These are phyloP conservation scores for Porites divaricata DNA, from an alignment of 92 coral and sea anemone species.

Conservation along the genomic window DNA sequence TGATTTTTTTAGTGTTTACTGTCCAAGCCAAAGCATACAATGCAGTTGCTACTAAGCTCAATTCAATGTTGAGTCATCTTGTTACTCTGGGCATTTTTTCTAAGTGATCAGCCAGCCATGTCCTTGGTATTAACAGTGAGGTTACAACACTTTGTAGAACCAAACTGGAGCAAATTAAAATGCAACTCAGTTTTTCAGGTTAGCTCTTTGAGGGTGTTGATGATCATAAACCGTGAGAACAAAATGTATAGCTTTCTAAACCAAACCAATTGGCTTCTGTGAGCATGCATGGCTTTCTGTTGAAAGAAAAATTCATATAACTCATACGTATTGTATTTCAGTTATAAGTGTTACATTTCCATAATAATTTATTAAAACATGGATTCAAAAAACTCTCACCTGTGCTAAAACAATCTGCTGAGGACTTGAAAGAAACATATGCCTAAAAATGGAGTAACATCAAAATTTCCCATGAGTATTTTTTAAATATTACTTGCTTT, in stretches of 20 bases:
- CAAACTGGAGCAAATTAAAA: too few relatives aligned
- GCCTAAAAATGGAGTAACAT: slow-evolving; percentile 15
- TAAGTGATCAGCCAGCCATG: neutral
- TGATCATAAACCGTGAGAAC: slow-evolving; percentile 90
- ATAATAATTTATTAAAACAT: neutral
- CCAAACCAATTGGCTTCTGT: slow-evolving; percentile 90
- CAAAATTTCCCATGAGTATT: too few relatives aligned
- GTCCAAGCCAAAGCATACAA: too few relatives aligned
- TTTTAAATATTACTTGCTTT: too few relatives aligned
- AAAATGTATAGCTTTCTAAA: slow-evolving; percentile 80
- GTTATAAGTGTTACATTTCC: too few relatives aligned
- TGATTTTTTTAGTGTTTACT: too few relatives aligned
- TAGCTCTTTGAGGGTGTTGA: slow-evolving; percentile 72
- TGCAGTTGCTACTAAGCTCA: too few relatives aligned
- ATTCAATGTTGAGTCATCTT: too few relatives aligned
- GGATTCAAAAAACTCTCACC: slow-evolving; percentile 22
- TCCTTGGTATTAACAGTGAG: neutral
- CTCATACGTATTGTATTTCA: neutral
- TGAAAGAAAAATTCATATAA: slow-evolving; percentile 2
- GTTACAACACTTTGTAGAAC: too few relatives aligned
- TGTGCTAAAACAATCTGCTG: slow-evolving; percentile 57
- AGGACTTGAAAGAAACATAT: slow-evolving; percentile 63
- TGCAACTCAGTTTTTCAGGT: neutral
- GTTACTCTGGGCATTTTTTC: neutral
- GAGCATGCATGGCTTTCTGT: slow-evolving; percentile 96